Evolutionary conservation across 2,113 vertebrate genomes (phyloP).

Genomic region (Crotalus tigris): DNA sequence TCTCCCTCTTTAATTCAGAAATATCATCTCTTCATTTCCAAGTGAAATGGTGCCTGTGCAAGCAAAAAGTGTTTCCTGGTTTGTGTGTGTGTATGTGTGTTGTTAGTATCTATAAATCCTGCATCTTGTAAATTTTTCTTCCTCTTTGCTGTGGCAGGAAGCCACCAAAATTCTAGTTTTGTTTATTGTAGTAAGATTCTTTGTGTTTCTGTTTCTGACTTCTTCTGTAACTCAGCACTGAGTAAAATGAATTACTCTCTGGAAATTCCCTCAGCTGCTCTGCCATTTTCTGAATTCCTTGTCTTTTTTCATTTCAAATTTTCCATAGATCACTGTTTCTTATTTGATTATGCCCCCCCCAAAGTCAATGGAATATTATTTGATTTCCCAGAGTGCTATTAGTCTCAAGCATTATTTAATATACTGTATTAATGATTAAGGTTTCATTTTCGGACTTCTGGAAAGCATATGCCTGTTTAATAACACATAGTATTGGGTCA

Average conservation of each 20-base stretch:
- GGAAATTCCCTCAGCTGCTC: background rate
- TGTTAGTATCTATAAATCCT: background rate
- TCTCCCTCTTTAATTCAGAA: background rate
- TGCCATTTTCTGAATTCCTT: background rate
- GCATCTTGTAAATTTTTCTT: background rate
- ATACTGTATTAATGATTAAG: background rate
- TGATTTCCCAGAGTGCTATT: background rate
- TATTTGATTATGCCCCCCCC: background rate
- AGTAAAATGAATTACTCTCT: too few species aligned
- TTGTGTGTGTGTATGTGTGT: background rate
- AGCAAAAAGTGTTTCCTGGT: background rate
- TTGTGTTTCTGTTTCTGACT: background rate
- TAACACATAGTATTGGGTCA: background rate
- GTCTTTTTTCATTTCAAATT: background rate
- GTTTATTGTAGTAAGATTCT: background rate
- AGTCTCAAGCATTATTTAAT: background rate
- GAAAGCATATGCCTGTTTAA: background rate
- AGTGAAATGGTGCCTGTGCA: background rate
- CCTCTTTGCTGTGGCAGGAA: background rate
- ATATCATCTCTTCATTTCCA: background rate
- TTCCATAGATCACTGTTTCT: background rate
- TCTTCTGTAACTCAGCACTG: background rate
- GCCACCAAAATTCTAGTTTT: background rate
- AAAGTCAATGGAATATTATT: background rate
- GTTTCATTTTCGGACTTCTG: background rate